Conservation (phyloP, 2,888 invertebrate species). For the Parnassius orleans region DNA sequence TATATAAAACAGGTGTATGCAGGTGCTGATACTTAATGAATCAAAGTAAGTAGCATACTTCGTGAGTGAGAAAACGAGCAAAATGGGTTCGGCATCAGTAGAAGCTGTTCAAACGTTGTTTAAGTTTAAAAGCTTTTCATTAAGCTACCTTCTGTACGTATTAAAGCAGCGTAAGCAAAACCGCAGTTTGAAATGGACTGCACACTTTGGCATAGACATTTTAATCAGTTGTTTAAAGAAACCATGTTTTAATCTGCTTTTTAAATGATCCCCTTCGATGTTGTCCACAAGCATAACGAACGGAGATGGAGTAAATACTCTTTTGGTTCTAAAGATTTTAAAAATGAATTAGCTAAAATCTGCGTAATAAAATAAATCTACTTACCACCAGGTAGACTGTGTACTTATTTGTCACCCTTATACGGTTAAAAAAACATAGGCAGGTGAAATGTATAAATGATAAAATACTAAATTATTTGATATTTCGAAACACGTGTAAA, state of each 20-base stretch:
- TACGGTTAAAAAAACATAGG: neutral
- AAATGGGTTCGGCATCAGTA: conserved; percentile 3
- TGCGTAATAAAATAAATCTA: too few relatives aligned
- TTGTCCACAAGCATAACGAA: neutral
- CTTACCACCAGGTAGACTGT: too few relatives aligned
- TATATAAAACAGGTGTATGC: conserved; percentile 1
- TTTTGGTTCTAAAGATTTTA: too few relatives aligned
- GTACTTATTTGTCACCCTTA: too few relatives aligned
- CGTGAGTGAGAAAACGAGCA: conserved; percentile 1
- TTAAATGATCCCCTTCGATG: neutral
- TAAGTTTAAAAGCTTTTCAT: conserved; percentile 22
- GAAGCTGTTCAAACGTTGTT: conserved; percentile 13
- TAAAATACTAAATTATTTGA: neutral
- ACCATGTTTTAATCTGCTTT: conserved; percentile 1
- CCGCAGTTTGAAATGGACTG: conserved; percentile 11
- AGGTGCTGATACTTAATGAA: conserved; percentile 10
- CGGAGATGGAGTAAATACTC: too few relatives aligned
- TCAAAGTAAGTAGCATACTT: conserved; percentile 7
- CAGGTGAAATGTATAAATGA: neutral
- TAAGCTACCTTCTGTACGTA: conserved; percentile 14
- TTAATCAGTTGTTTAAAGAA: conserved; percentile 16
- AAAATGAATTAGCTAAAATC: too few relatives aligned
- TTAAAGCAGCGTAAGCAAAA: conserved; percentile 10
- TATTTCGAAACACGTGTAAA: neutral
- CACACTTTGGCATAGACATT: conserved; percentile 13